Evolutionary conservation across 1,140 invertebrate genomes (phyloP).

Genomic region (Nasonia giraulti): DNA sequence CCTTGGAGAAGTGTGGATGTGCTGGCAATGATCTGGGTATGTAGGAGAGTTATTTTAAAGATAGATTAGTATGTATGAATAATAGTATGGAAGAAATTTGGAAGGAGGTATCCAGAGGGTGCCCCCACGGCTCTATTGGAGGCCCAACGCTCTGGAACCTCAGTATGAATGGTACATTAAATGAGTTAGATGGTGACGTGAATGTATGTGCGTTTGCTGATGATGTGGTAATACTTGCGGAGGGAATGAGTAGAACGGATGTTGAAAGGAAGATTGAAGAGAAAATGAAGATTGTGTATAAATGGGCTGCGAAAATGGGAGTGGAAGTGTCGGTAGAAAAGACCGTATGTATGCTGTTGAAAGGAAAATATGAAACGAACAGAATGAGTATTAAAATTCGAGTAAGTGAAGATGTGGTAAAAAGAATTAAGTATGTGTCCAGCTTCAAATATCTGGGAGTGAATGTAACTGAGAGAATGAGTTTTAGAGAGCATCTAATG

Average conservation of each 20-base stretch:
- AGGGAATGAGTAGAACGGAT: constrained; percentile 40
- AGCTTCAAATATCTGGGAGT: constrained; percentile 54
- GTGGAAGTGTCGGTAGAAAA: constrained; percentile 45
- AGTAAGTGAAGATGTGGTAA: neutral
- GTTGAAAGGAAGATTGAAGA: constrained; percentile 37
- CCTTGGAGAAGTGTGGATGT: constrained; percentile 46
- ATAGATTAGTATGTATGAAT: constrained; percentile 25
- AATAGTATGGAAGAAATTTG: neutral
- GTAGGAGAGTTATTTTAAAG: constrained; percentile 35
- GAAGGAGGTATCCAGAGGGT: constrained; percentile 10
- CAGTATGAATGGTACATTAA: constrained; percentile 55
- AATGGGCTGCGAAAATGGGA: constrained; percentile 23
- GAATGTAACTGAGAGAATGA: constrained; percentile 46
- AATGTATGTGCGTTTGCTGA: constrained; percentile 58
- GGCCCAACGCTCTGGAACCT: constrained; percentile 58
- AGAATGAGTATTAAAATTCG: constrained; percentile 13
- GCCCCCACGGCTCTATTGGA: constrained; percentile 53
- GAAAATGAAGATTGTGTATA: constrained; percentile 24
- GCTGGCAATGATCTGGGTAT: neutral
- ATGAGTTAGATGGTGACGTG: constrained; percentile 12
- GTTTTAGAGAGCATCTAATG: constrained; percentile 46
- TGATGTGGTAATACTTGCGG: constrained; percentile 51
- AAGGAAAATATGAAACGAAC: neutral
- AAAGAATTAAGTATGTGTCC: constrained; percentile 29
- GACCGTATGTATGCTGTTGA: constrained; percentile 45